phyloP scores from a whole-genome alignment of 1,140 invertebrate species.

The Drepana arcuata region DNA sequence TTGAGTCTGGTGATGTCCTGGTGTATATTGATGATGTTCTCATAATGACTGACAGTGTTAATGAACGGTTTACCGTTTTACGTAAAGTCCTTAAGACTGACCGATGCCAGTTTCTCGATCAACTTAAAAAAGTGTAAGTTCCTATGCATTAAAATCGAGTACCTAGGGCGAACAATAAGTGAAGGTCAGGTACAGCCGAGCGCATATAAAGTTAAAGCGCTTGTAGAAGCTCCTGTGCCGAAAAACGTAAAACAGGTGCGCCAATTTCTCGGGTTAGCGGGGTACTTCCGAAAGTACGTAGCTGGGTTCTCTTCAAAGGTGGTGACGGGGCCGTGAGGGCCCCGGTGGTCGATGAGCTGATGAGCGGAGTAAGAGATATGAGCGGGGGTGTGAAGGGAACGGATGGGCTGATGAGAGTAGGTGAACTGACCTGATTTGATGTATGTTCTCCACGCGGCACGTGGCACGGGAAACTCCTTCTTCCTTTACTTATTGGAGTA shows the following conservation, averaged over 20 bases:
- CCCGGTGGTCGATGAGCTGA: too few relatives aligned
- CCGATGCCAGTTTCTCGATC: slow-evolving; percentile 16
- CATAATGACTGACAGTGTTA: slow-evolving; percentile 35
- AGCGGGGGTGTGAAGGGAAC: too few relatives aligned
- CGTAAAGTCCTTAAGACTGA: slow-evolving; percentile 20
- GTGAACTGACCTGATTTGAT: too few relatives aligned
- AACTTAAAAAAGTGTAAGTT: slow-evolving; percentile 18
- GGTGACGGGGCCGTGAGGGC: too few relatives aligned
- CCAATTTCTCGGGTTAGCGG: slow-evolving; percentile 21
- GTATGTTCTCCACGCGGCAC: too few relatives aligned
- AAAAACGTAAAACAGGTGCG: slow-evolving; percentile 19
- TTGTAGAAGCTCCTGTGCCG: slow-evolving; percentile 23
- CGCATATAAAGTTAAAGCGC: slow-evolving; percentile 10
- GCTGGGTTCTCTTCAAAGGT: slow-evolving; percentile 20
- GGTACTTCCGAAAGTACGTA: slow-evolving; percentile 27
- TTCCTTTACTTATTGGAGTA: too few relatives aligned
- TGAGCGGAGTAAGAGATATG: too few relatives aligned
- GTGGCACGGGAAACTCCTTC: too few relatives aligned
- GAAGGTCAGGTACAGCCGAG: slow-evolving; percentile 18
- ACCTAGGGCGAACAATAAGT: slow-evolving; percentile 18
- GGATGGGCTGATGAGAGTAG: too few relatives aligned
- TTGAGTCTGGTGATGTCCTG: background rate
- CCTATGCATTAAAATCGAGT: slow-evolving; percentile 18
- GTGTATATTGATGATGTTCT: slow-evolving; percentile 48
- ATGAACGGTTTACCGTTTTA: slow-evolving; percentile 42